Evolutionary conservation across 2,797 vertebrate species (phyloP), one percentile per base, ranked within the genome.

Genomic region (Coreius guichenoti): DNA sequence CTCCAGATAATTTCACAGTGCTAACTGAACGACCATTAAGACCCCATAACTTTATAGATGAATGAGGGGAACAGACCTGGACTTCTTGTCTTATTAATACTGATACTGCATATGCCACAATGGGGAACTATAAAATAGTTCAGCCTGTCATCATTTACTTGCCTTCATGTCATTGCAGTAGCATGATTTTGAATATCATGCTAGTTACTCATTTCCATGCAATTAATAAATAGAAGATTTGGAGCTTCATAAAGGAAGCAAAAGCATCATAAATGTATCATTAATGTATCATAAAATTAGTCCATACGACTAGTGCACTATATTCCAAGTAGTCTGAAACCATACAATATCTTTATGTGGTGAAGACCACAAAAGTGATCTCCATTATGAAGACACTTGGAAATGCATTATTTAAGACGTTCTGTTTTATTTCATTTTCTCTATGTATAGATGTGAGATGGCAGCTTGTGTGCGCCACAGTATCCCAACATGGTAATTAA

Each of bases 1-100:
- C 76, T 77, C 65, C n/a, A 51, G 61, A 47, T 81, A 73, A 82
- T 78, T 87, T 81, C 82, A 80, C 86, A 81, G 11, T 17, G 29
- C 61, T 70, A 73, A 72, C 79, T 54, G 43, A 87, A 58, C 21
- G 45, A 29, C 69, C 70, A 87, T 87, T 81, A 76, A 58, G 9
- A 61, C 39, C 54, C n/a, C 26, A 47, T 31, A 81, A 79, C 49
- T 36, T 51, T 26, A 49, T 5, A 45, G 54, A 82, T 58, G 21
- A 39, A 73, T 54, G 76, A 36, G 21, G 33, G 36, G 65, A 73
- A 76, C 63, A 54, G 73, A 68, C 31, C 21, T 84, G n/a, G 51
- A 23, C 31, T 39, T 77, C 45, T 78, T 78, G 45, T 70, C 61
- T 67, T 45, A 67, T 80, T 80, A 80, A 65, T 56, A 76, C 73